Evolutionary conservation across 2,113 vertebrate species (phyloP).

Genomic region (Sus scrofa): T2T-Sscrofa CM000822.6:13532001-13532500

Average conservation of each 20-base stretch:
- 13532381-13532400: too few species aligned
- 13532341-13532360: too few species aligned
- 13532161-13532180: not conserved
- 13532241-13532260: not conserved
- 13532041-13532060: not conserved
- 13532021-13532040: not conserved
- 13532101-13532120: not conserved
- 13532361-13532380: too few species aligned
- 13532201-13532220: not conserved
- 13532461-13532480: too few species aligned
- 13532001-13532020: not conserved
- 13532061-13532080: not conserved
- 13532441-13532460: too few species aligned
- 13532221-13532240: not conserved
- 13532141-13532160: not conserved
- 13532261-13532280: not conserved
- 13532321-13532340: not conserved
- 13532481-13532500: too few species aligned
- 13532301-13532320: slow-evolving; percentile 23
- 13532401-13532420: too few species aligned
- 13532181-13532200: not conserved
- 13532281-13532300: not conserved
- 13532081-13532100: not conserved
- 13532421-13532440: too few species aligned
- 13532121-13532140: not conserved